A percentile compares a stretch with the other conserved stretches of the same genome.
Conservation (phyloP, 2,888 invertebrate species). For the Trichopoda pennipes region DNA sequence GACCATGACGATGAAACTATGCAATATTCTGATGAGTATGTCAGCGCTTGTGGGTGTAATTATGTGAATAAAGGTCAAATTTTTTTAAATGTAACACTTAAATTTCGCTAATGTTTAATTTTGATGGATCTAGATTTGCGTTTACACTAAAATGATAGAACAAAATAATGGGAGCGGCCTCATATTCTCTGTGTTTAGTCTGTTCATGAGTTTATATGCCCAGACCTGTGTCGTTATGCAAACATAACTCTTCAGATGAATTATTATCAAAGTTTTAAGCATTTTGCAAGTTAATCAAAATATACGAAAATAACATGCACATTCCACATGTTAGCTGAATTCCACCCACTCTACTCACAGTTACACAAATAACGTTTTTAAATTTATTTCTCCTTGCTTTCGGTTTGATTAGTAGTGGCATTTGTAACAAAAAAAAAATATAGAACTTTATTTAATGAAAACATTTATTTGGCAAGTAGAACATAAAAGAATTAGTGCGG, state of each 20-base stretch:
- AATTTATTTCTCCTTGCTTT: constrained; percentile 26
- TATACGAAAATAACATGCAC: neutral
- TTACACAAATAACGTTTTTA: constrained; percentile 12
- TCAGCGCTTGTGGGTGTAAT: constrained; percentile 5
- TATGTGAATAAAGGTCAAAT: constrained; percentile 18
- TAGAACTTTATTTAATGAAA: constrained; percentile 64
- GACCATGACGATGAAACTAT: constrained; percentile 27
- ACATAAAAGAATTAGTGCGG: constrained; percentile 70
- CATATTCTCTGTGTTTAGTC: neutral
- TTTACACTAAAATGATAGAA: constrained; percentile 20
- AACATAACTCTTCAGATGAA: neutral
- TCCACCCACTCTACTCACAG: neutral
- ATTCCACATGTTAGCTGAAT: constrained; percentile 34
- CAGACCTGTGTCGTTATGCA: neutral
- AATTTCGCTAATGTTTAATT: constrained; percentile 58
- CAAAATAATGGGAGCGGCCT: constrained; percentile 56
- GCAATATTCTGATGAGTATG: constrained; percentile 15
- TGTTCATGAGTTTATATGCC: neutral
- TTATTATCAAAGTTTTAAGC: no score
- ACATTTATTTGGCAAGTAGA: constrained; percentile 69
- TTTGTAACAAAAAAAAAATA: constrained; percentile 7
- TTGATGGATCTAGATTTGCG: constrained; percentile 65
- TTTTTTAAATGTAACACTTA: constrained; percentile 45
- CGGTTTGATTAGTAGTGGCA: constrained; percentile 41
- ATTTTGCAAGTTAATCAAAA: no score